Evolutionary conservation across 2,888 invertebrate genomes (phyloP).

Genomic region (Leptura quadrifasciata): DNA sequence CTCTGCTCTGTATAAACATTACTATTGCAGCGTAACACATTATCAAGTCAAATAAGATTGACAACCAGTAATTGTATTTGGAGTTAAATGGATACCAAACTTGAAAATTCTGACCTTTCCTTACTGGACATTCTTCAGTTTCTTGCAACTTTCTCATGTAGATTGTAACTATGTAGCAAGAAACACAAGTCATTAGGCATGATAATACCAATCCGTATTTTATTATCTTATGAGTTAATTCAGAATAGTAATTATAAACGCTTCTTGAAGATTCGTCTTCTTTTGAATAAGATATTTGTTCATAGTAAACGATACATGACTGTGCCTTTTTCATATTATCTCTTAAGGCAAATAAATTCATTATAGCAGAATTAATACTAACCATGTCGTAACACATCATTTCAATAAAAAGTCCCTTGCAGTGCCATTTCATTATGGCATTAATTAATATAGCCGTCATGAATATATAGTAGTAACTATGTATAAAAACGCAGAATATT

Average conservation of each 20-base stretch:
- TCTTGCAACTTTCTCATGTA: background rate
- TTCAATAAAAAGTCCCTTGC: background rate
- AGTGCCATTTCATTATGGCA: background rate
- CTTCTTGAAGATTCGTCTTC: background rate
- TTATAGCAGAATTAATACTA: background rate
- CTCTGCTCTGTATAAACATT: background rate
- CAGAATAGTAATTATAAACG: background rate
- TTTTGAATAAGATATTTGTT: background rate
- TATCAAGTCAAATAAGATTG: background rate
- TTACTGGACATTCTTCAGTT: background rate
- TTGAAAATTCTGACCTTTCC: background rate
- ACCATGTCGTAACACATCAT: background rate
- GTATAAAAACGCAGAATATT: background rate
- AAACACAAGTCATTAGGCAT: background rate
- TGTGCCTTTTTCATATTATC: background rate
- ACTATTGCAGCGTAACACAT: background rate
- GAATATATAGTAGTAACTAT: background rate
- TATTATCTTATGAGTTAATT: background rate
- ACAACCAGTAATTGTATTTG: background rate
- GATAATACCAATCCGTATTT: background rate
- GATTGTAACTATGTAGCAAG: conserved; percentile 2
- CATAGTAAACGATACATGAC: background rate
- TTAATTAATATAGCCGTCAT: background rate
- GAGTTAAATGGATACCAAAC: conserved; percentile 7
- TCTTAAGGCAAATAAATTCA: background rate